Base-by-base conservation (phyloP, 2,888 invertebrate species). In the Chymomyza procnemis region DNA sequence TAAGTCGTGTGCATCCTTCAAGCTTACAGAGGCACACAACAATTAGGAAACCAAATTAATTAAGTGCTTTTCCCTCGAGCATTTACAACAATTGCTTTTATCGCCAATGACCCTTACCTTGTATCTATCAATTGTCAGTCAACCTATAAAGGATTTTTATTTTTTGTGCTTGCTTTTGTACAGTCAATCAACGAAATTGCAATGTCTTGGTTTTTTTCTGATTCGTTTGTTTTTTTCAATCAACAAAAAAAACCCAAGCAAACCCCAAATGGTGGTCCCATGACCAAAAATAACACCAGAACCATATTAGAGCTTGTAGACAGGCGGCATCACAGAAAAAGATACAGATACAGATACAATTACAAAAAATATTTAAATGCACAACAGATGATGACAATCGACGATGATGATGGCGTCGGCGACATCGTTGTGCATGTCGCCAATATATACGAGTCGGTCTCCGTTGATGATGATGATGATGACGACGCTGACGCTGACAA, bases 301-400 rank as follows among this genome's bases (percentile, higher is more conserved):
- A 18, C 26, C 6, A 26, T 26, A 26, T 26, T 26, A 26, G 26
- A 26, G 26, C 26, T 21, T 21, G 14, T 21, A 54, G 21, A 54
- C 21, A 21, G 50, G 16, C 50, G 16, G 9, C 50, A 18, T 41
- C 34, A 50, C 16, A 18, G 48, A n/a, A 50, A 18, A 6, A 50
- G 48, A 54, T 14, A 63, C 47, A 61, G 56, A 66, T 67, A 64
- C 65, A 69, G 72, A 67, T 75, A 72, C 76, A 75, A n/a, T n/a
- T n/a, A n/a, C n/a, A n/a, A n/a, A 69, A 41, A 41, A 41, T 41
- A 63, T 67, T 75, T 34, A 74, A 72, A 81, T 80, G 73, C 78
- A 80, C 70, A 78, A 71, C 81, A 79, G 81, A 79, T 84, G 84
- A 75, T 65, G 80, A 64, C 30, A 63, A 19, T 30, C 52, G 19